These are phyloP conservation scores for Megaceryle alcyon DNA, from an alignment of 2,797 vertebrate species.

Conservation along the genomic window DNA sequence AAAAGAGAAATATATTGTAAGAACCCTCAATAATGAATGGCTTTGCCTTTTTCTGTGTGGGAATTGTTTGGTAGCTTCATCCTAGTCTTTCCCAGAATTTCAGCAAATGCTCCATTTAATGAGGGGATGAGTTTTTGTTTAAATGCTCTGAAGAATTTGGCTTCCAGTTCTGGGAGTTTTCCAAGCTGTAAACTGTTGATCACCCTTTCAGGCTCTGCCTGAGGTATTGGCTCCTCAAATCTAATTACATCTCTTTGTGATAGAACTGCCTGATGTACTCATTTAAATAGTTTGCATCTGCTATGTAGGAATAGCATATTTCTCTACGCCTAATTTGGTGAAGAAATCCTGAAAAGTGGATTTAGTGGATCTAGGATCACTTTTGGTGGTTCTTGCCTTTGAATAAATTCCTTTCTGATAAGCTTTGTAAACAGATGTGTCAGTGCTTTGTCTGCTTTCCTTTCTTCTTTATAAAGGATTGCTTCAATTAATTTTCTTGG, in stretches of 20 bases:
- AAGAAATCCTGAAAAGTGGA: neutral
- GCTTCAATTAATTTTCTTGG: neutral
- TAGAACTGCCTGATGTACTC: neutral
- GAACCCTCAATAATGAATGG: neutral
- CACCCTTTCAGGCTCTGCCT: slow-evolving; percentile 26
- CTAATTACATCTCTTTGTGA: slow-evolving; percentile 36
- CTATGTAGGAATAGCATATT: neutral
- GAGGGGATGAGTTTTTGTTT: slow-evolving; percentile 1
- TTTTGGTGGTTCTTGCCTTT: neutral
- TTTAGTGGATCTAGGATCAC: neutral
- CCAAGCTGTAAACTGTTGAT: slow-evolving; percentile 57
- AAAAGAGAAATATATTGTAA: slow-evolving; percentile 7
- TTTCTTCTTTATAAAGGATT: neutral
- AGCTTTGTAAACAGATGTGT: neutral
- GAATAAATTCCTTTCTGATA: neutral
- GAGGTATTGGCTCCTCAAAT: slow-evolving; percentile 51
- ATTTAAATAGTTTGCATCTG: neutral
- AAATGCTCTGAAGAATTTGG: slow-evolving; percentile 34
- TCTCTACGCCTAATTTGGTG: neutral
- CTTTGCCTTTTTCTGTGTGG: neutral
- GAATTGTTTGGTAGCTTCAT: neutral
- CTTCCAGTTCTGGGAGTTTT: slow-evolving; percentile 40
- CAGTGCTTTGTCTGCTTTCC: neutral
- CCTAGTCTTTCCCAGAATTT: slow-evolving; percentile 8
- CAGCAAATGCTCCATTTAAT: slow-evolving; percentile 17